Base-by-base conservation (phyloP, 30 jellyfish, hydroid and myxozoan species). In the Turritopsis rubra region DNA sequence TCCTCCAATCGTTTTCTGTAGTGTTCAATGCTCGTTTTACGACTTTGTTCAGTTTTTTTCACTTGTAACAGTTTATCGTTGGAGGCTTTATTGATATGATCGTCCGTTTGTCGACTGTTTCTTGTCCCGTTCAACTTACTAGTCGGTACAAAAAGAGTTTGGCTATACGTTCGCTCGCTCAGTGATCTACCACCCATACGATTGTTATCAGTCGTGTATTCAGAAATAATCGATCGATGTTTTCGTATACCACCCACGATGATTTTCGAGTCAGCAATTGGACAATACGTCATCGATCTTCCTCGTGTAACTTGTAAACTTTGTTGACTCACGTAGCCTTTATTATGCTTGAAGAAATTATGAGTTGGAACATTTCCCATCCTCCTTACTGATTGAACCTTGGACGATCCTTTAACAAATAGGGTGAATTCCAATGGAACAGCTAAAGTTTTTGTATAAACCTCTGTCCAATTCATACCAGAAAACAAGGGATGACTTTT, bases 1-100 rank as follows among this genome's bases (percentile, higher is more conserved):
- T 74, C 82, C 9, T 74, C 82, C 82, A 74, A 74, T 7, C 82
- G 53, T 29, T 74, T 74, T 24, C 82, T 26, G 65, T 74, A 74
- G 72, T n/a, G 1, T 0, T 74, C 82, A 21, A 74, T 74, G n/a
- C 82, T 74, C 9, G 82, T 23, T 29, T 41, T 74, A 18, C 82
- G 82, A 22, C 16, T 24, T 23, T 7, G 7, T n/a, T 28, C 52
- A 23, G 13, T 13, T 24, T 22, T 29, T 13, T 22, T 29, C 18
- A 74, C 24, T 71, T 74, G 54, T n/a, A 27, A 27, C 30, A 27
- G 77, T 27, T 0, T 16, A 27, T 27, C 30, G 28, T n/a, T 0
- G 60, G 9, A 41, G 60, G 60, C 60, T 41, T 41, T 41, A 41
- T 41, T 5, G 60, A 41, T 3, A 3, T 41, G 5, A 41, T 13